These are phyloP conservation scores for Sinocyclocheilus rhinocerous DNA, from an alignment of 2,113 vertebrate genomes.

Conservation along the genomic window DNA sequence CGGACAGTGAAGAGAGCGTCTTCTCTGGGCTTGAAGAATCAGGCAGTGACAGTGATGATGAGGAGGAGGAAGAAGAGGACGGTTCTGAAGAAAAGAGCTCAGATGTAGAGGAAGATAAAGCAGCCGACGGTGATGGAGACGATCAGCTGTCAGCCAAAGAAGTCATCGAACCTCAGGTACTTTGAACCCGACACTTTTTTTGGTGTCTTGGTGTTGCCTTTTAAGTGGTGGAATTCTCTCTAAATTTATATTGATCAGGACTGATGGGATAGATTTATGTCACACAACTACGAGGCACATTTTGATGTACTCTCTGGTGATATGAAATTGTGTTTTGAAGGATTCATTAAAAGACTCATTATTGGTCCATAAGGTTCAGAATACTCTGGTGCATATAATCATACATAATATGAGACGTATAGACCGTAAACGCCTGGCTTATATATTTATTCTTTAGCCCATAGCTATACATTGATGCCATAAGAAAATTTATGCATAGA, in stretches of 20 bases:
- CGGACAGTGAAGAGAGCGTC: constrained; percentile 85
- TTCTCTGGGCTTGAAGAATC: constrained; percentile 92
- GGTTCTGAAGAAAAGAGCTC: constrained; percentile 30
- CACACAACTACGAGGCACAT: background rate
- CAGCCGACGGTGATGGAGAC: background rate
- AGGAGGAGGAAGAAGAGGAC: constrained; percentile 53
- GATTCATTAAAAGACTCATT: background rate
- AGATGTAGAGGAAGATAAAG: constrained; percentile 58
- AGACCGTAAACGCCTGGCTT: background rate
- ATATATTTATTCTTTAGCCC: background rate
- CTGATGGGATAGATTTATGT: background rate
- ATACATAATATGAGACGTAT: background rate
- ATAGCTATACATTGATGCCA: background rate
- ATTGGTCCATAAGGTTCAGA: background rate
- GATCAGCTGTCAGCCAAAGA: background rate
- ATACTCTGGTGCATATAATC: background rate
- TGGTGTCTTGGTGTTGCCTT: background rate
- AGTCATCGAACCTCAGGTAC: constrained; percentile 48
- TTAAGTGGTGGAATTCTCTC: background rate
- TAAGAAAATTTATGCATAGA: background rate
- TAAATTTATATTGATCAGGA: background rate
- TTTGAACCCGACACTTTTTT: background rate
- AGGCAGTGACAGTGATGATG: constrained; percentile 79
- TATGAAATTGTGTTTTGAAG: background rate
- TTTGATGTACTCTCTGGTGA: no score